Base-by-base conservation (phyloP, 2,113 vertebrate genomes). In the Laticauda laticaudata region DNA sequence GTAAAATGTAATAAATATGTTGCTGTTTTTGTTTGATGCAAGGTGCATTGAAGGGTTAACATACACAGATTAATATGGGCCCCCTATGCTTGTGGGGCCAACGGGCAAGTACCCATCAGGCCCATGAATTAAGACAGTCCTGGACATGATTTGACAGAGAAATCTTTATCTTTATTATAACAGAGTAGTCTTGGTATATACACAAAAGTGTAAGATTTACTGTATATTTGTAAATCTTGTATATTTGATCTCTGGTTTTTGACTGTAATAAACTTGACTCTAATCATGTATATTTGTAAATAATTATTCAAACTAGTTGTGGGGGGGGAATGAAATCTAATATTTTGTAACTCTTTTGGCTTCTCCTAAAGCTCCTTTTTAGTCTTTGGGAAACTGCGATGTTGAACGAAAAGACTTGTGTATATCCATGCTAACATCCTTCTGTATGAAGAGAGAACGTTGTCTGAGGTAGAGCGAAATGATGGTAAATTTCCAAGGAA, bases 401-500 rank as follows among this genome's bases (percentile, higher is more conserved):
- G 34, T 81, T 51, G 75, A 55, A 45, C 21, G 81, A 39, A 89
- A 56, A 14, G 92, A 92, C 92, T 94, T 91, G 93, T 39, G 9
- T 91, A 14, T 26, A 56, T 57, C 26, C 90, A 91, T 56, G 93
- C 3, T 51, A 7, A 3, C 92, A 88, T 89, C 91, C 95, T 90
- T 18, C 94, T 94, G 91, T 93, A 89, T 93, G 88, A 86, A 2
- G 88, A 93, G 94, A 94, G 85, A 57, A n/a, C 96, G 94, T 96
- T 95, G 93, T 93, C 4, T 90, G 91, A 89, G 81, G 14, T 89
- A 95, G 88, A 56, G 45, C 93, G 93, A 94, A 94, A 61, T 34
- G 92, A 45, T 93, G 93, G 94, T 91, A 95, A 95, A 95, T 95
- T 97, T 92, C 88, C 93, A 95, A 97, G 94, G 75, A 94, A 97